Percentiles rank a stretch among this genome's conserved stretches.
These are phyloP conservation scores for Reticulitermes speratus DNA, from an alignment of 1,140 invertebrate species.

Conservation along the genomic window DNA sequence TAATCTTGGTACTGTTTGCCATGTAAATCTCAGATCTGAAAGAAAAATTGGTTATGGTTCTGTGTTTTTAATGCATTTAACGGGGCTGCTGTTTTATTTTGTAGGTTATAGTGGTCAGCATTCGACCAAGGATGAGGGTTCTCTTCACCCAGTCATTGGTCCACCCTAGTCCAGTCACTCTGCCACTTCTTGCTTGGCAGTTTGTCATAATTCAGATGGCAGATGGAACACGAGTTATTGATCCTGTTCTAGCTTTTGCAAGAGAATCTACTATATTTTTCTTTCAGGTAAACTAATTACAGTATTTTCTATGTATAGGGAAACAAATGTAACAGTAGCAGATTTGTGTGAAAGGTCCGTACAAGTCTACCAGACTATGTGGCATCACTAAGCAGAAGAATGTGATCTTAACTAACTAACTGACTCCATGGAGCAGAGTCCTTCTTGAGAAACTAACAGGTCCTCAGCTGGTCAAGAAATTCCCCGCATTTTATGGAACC, in stretches of 20 bases:
- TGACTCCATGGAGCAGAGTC: too few species aligned
- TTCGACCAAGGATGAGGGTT: slow-evolving; percentile 71
- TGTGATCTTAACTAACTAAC: too few species aligned
- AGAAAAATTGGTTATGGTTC: background rate
- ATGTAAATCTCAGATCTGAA: background rate
- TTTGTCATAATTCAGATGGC: slow-evolving; percentile 81
- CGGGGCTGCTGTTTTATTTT: slow-evolving; percentile 26
- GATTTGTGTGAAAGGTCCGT: too few species aligned
- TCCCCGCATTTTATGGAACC: too few species aligned
- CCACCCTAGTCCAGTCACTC: slow-evolving; percentile 56
- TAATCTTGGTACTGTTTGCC: too few species aligned
- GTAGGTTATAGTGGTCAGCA: slow-evolving; percentile 81
- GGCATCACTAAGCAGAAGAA: too few species aligned
- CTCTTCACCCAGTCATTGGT: slow-evolving; percentile 62
- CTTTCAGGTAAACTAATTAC: slow-evolving; percentile 63
- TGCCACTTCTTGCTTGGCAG: slow-evolving; percentile 91
- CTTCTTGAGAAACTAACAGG: too few species aligned
- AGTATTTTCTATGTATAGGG: too few species aligned
- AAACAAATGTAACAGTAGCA: too few species aligned
- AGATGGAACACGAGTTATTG: slow-evolving; percentile 66
- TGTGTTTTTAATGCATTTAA: background rate
- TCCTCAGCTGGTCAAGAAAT: too few species aligned
- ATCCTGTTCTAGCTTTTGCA: slow-evolving; percentile 84
- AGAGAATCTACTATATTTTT: slow-evolving; percentile 78
- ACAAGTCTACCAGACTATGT: too few species aligned